Evolutionary conservation across 2,797 vertebrate genomes (phyloP), one percentile per base, ranked within the genome.

Genomic region (Naso thynnoides): DNA sequence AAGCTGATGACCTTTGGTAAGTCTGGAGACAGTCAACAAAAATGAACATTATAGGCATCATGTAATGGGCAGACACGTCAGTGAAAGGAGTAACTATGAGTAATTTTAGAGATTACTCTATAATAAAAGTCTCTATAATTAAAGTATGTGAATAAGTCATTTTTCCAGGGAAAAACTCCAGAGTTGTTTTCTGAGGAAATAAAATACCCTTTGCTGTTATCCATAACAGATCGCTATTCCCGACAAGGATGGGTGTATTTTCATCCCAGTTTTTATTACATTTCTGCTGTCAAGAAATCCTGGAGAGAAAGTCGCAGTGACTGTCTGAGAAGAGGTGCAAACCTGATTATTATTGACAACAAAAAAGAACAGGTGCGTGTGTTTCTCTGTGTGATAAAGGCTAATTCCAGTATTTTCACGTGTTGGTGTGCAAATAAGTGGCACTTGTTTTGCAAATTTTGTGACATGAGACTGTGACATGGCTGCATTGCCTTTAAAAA

Each of bases 311-410:
- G 88, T n/a, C 71, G 78, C 81, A 3, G 8, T 0, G 44, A 82
- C 74, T 90, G 88, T 65, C 38, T 36, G 16, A 33, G 36, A 6
- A 76, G 53, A 54, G 71, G 19, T 39, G 79, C 79, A 27, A 80
- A 90, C 48, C 71, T 88, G 59, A 44, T 80, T n/a, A 63, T 90
- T 3, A 82, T 90, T 15, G 70, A 81, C 73, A 86, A 47, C 65
- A 70, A 36, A 63, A 62, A 67, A 18, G 83, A 90, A 29, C 85
- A 85, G 83, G 50, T 53, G 18, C 13, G 48, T 49, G 47, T 24
- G 11, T 44, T 7, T 8, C 4, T 44, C 11, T 49, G 23, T 23
- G 38, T 39, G 23, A n/a, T n/a, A n/a, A n/a, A n/a, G n/a, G n/a
- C n/a, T n/a, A n/a, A n/a, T n/a, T n/a, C n/a, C n/a, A n/a, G n/a